A percentile compares a stretch with the other conserved stretches of the same genome.
These are phyloP conservation scores for Drosophila parvula DNA, from an alignment of 1,140 invertebrate species.

Conservation along the genomic window DNA sequence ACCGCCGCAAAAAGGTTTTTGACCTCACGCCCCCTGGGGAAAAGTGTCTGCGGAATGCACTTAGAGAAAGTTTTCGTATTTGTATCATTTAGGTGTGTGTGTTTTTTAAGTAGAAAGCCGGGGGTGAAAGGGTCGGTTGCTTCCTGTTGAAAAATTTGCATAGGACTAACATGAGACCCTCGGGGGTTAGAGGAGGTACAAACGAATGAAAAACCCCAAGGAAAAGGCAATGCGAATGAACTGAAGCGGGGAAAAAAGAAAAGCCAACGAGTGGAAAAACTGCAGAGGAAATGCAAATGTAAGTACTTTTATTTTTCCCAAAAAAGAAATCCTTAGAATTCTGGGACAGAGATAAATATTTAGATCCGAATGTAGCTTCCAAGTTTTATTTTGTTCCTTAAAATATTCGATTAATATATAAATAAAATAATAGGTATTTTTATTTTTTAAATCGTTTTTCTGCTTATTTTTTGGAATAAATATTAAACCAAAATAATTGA, in stretches of 20 bases:
- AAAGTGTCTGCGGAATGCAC: constrained; percentile 5
- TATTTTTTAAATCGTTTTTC: neutral
- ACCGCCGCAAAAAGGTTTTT: constrained; percentile 70
- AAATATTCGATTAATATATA: neutral
- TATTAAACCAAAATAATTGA: neutral
- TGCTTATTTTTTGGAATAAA: neutral
- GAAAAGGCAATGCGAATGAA: constrained; percentile 55
- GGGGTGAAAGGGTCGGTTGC: neutral
- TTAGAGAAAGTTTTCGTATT: neutral
- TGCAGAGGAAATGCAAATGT: constrained; percentile 21
- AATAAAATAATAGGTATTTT: neutral
- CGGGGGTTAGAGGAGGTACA: neutral
- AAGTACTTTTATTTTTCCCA: constrained; percentile 22
- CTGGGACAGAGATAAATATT: neutral
- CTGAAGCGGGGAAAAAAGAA: constrained; percentile 6
- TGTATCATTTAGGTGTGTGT: neutral
- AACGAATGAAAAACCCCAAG: neutral
- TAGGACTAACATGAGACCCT: constrained; percentile 51
- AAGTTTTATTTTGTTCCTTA: neutral
- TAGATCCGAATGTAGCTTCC: neutral
- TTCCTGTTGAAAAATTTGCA: constrained; percentile 61
- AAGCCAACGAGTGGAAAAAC: constrained; percentile 1
- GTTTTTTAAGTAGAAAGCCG: neutral
- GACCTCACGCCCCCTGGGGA: constrained; percentile 45
- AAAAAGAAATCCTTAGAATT: constrained; percentile 9